phyloP scores from a whole-genome alignment of 2,888 invertebrate species.

The Buathra laborator region DNA sequence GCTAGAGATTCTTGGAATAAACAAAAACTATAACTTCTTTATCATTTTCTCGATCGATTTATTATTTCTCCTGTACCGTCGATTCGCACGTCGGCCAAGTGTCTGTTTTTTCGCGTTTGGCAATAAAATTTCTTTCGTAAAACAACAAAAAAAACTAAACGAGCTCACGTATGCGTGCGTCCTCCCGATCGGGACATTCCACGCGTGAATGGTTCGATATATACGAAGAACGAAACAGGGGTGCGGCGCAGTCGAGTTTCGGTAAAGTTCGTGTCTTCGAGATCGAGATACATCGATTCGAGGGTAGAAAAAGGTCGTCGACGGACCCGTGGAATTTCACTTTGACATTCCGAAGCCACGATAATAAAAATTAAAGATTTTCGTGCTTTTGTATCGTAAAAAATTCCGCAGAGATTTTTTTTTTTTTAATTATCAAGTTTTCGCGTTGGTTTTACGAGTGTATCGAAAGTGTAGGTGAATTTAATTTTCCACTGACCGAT shows the following conservation, averaged over 20 bases:
- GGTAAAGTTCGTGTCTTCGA: conserved; percentile 5
- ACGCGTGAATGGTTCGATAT: conserved; percentile 45
- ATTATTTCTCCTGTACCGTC: not conserved
- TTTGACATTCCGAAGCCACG: not conserved
- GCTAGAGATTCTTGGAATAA: not conserved
- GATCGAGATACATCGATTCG: conserved; percentile 55
- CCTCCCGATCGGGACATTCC: conserved; percentile 39
- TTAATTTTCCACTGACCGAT: conserved; percentile 13
- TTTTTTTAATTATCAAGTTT: not conserved
- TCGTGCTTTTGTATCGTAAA: not conserved
- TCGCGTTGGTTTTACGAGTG: not conserved
- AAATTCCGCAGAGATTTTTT: not conserved
- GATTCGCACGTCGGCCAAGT: not conserved
- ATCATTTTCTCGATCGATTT: not conserved
- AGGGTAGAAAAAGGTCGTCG: conserved; percentile 67
- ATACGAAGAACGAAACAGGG: conserved; percentile 67
- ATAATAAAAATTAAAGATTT: too few relatives aligned
- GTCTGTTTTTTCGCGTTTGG: not conserved
- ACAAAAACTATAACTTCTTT: not conserved
- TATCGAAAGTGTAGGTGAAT: not conserved
- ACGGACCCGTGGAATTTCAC: conserved; percentile 51
- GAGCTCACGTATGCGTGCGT: conserved; percentile 51
- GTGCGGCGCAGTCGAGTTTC: conserved; percentile 72
- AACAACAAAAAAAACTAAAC: conserved; percentile 36
- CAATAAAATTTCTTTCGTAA: not conserved